These are phyloP conservation scores for Enteromius radiatus DNA, from an alignment of 2,797 vertebrate species.

Conservation along the genomic window DNA sequence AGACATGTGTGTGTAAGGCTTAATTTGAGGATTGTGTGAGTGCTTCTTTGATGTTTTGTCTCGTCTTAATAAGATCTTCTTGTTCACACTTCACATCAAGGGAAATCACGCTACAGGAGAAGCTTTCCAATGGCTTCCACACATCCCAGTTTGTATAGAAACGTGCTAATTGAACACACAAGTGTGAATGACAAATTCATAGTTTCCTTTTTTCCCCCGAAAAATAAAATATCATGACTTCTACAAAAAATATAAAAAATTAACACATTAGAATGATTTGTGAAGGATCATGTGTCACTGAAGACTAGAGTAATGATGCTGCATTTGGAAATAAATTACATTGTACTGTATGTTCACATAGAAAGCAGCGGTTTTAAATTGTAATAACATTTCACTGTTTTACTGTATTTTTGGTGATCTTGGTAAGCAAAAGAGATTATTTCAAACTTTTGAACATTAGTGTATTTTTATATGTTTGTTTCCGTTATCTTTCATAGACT, in stretches of 20 bases:
- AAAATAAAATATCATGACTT: no score
- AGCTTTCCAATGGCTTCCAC: background rate
- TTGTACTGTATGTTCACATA: background rate
- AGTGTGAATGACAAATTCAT: background rate
- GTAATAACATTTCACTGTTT: background rate
- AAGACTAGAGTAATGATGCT: background rate
- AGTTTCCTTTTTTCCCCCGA: no score
- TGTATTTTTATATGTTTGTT: background rate
- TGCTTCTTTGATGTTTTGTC: constrained; percentile 43
- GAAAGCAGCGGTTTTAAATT: background rate
- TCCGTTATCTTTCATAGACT: background rate
- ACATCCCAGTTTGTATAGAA: constrained; percentile 23
- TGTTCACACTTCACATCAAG: constrained; percentile 43
- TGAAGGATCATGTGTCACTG: background rate
- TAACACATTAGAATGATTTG: background rate
- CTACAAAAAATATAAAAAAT: background rate
- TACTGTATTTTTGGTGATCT: background rate
- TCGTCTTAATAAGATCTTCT: constrained; percentile 24
- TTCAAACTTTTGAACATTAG: background rate
- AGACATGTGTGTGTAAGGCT: constrained; percentile 5
- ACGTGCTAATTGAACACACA: background rate
- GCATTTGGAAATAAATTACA: background rate
- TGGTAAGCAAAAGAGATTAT: background rate
- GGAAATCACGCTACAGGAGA: constrained; percentile 5
- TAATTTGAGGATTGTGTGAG: constrained; percentile 12